These are phyloP conservation scores for Leptogaster cylindrica DNA, from an alignment of 2,888 invertebrate species.

Conservation along the genomic window DNA sequence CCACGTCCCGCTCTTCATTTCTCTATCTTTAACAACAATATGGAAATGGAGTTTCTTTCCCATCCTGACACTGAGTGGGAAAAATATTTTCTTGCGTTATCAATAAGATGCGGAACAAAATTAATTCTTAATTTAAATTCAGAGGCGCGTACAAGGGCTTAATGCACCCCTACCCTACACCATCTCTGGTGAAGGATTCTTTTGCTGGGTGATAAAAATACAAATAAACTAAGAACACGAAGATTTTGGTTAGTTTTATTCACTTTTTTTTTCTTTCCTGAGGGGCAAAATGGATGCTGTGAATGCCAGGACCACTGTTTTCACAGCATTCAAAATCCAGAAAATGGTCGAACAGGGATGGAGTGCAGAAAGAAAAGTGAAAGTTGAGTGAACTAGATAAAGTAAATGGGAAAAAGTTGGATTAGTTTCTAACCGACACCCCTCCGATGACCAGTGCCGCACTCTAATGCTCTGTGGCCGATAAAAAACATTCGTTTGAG, in stretches of 20 bases:
- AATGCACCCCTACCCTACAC: conserved; percentile 35
- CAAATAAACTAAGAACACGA: conserved; percentile 23
- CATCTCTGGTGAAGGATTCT: background rate
- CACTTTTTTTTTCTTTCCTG: too few relatives aligned
- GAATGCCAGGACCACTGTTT: background rate
- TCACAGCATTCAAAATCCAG: background rate
- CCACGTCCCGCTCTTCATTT: background rate
- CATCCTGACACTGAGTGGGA: conserved; percentile 22
- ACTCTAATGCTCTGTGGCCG: conserved; percentile 28
- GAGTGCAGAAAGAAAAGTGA: conserved; percentile 20
- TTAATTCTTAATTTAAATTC: conserved; percentile 63
- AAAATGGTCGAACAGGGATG: conserved; percentile 1
- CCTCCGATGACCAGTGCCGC: background rate
- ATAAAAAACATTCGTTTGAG: conserved; percentile 36
- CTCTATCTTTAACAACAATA: too few relatives aligned
- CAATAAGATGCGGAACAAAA: conserved; percentile 56
- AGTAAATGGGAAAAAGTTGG: conserved; percentile 35
- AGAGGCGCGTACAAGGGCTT: conserved; percentile 60
- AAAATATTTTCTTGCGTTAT: conserved; percentile 40
- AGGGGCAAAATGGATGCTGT: too few relatives aligned
- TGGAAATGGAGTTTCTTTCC: too few relatives aligned
- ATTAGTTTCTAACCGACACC: conserved; percentile 33
- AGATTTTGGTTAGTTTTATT: conserved; percentile 14
- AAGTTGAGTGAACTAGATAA: conserved; percentile 33
- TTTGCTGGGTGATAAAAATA: background rate